Percentiles rank a stretch among this genome's conserved stretches.
phyloP scores from a whole-genome alignment of 2,797 vertebrate genomes.

The Merluccius polli region DNA sequence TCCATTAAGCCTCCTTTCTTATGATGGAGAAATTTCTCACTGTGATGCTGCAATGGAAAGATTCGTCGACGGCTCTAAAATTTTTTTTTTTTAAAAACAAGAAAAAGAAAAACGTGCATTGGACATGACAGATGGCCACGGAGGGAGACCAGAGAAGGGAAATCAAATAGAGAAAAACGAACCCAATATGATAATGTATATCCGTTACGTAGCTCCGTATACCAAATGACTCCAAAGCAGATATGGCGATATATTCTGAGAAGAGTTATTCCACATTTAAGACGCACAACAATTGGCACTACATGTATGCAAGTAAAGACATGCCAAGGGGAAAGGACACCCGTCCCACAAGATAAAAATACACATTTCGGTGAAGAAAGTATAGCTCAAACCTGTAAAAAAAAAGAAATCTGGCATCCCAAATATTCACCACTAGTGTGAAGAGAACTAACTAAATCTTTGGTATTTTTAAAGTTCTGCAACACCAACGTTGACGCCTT shows the following conservation, averaged over 20 bases:
- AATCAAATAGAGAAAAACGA: conserved; percentile 12
- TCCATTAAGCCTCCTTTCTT: conserved; percentile 69
- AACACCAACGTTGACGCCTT: not conserved
- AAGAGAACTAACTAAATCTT: not conserved
- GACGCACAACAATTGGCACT: not conserved
- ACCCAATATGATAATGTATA: not conserved
- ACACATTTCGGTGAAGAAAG: not conserved
- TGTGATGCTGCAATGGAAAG: conserved; percentile 73
- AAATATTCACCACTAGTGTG: not conserved
- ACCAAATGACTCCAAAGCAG: not conserved
- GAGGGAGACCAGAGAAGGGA: not conserved
- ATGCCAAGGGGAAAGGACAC: not conserved
- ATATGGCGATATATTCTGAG: not conserved
- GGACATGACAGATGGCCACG: conserved; percentile 11
- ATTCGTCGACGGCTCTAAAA: conserved; percentile 56
- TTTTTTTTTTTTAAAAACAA: conserved; percentile 35
- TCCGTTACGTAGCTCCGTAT: not conserved
- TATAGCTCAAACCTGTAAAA: not conserved
- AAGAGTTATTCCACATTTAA: not conserved
- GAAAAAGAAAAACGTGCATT: not conserved
- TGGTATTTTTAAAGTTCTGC: not conserved
- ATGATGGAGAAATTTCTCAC: conserved; percentile 69
- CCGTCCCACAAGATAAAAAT: not conserved
- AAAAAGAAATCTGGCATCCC: not conserved
- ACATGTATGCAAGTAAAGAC: not conserved